Evolutionary conservation across 2,888 invertebrate species (phyloP), one percentile per base, ranked within the genome.

Genomic region (Oscheius sp.): DNA sequence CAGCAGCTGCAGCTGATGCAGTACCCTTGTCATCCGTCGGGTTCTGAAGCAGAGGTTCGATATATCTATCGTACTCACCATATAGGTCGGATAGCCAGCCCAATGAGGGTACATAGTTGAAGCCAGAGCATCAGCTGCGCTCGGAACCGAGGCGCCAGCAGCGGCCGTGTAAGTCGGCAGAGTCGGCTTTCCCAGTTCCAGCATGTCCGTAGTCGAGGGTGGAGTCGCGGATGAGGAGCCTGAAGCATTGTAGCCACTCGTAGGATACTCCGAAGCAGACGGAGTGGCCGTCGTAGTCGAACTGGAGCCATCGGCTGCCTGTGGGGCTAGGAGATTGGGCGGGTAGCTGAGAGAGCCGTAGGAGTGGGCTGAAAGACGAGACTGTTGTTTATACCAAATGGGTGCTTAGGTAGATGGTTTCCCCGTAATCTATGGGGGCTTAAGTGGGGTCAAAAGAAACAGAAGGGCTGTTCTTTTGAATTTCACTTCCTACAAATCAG

Each of bases 71-170:
- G 29, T 5, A 55, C 68, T 68, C 55, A 73, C 73, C 73, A 73
- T 73, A 4, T 50, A 47, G 65, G 37, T 37, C 21, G 73, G 57
- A 33, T 73, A 73, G 9, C 63, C 59, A 47, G 70, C 65, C 73
- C 73, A 73, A 35, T 48, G 73, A 57, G 62, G 51, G 42, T 73
- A 73, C 73, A 73, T 73, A 65, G 73, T 63, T 35, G 68, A 35
- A 37, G 73, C 53, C 5, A 73, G 57, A 48, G 73, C 63, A 73
- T 70, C 70, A 29, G 51, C 55, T 5, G 75, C 7, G 2, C 70
- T 72, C 47, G 74, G 76, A 32, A 71, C 37, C 4, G 65, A 51
- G 42, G 73, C 75, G 3, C n/a, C 66, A 21, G 48, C 29, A 9
- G 68, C 9, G n/a, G 55, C 5, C 51, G 75, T 37, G 53, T 79